Evolutionary conservation across 1,140 invertebrate genomes (phyloP).

Genomic region (Diabrotica virgifera): DNA sequence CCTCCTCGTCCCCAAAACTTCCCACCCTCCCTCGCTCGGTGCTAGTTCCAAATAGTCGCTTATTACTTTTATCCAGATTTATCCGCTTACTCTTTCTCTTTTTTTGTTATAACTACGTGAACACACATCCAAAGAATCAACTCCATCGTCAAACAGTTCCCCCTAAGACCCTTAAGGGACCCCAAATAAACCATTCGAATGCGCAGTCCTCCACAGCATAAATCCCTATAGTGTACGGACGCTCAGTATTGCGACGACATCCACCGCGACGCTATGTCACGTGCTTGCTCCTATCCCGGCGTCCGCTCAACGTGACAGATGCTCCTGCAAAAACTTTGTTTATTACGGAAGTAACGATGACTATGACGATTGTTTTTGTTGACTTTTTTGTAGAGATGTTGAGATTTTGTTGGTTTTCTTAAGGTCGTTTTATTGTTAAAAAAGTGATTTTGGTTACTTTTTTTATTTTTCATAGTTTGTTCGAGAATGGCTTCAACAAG

Average conservation of each 20-base stretch:
- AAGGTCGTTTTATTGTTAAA: not conserved
- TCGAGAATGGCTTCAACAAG: constrained; percentile 32
- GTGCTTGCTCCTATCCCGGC: not conserved
- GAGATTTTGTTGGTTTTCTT: constrained; percentile 4
- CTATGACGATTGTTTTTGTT: constrained; percentile 5
- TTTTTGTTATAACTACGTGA: constrained; percentile 1
- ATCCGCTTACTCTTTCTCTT: not conserved
- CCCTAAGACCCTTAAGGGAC: constrained; percentile 16
- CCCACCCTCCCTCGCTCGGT: not conserved
- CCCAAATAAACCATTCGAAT: constrained; percentile 18
- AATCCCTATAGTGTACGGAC: constrained; percentile 14
- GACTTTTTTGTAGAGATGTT: constrained; percentile 9
- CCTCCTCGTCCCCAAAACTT: not conserved
- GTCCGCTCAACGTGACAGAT: not conserved
- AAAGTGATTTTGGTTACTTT: constrained; percentile 8
- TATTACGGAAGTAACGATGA: not conserved
- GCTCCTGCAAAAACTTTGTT: too few species aligned
- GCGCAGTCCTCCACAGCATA: constrained; percentile 15
- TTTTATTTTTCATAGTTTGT: constrained; percentile 17
- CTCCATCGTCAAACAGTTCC: constrained; percentile 14
- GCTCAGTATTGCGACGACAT: constrained; percentile 35
- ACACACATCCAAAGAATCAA: constrained; percentile 13
- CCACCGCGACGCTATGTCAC: constrained; percentile 27
- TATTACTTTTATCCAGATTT: not conserved
- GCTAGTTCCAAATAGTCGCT: not conserved